Evolutionary conservation across 2,888 invertebrate species (phyloP), one percentile per base, ranked within the genome.

Genomic region (Cephus pulcher): DNA sequence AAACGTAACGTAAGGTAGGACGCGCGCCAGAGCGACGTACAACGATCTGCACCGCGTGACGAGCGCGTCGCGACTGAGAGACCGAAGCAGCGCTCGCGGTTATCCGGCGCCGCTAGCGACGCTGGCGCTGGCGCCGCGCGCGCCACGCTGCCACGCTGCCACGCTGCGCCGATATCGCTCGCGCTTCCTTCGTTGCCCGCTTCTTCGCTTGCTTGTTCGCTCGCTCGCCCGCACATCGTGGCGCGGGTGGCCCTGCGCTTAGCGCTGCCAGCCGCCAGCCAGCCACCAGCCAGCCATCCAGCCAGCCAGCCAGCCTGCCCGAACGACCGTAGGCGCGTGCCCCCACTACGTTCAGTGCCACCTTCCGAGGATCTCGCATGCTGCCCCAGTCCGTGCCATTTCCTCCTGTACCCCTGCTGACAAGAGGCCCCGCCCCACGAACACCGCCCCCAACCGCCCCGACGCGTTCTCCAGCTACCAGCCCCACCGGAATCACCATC

Each of bases 41-140:
- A 71, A 76, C 90, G 90, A 90, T 85, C 86, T 89, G 87, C 88
- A 91, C 90, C 90, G 91, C 89, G 90, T 90, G 91, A 89, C 88
- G 90, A 89, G 89, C 91, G 92, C 90, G 91, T 92, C 88, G 91
- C 92, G 88, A 91, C 89, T 91, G 92, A 91, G 85, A 89, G 89
- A 87, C 85, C 89, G 86, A 56, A 56, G 56, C 56, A 87, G 87
- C 87, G 86, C 86, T 86, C 86, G 86, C 86, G 89, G 89, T 87
- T 87, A 71, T 82, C 82, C 84, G 82, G 56, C 56, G 56, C 23
- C 56, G 56, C 56, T 56, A 23, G 15, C 56, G 56, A 56, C 56
- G 40, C 15, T 56, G 56, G 2, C 56, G 56, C 56, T 56, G 56
- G 23, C 56, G 75, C 80, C 81, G 81, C 77, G 40, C 40, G 40